phyloP scores from a whole-genome alignment of 2,888 invertebrate genomes.

The Drosophila mercatorum region DNA sequence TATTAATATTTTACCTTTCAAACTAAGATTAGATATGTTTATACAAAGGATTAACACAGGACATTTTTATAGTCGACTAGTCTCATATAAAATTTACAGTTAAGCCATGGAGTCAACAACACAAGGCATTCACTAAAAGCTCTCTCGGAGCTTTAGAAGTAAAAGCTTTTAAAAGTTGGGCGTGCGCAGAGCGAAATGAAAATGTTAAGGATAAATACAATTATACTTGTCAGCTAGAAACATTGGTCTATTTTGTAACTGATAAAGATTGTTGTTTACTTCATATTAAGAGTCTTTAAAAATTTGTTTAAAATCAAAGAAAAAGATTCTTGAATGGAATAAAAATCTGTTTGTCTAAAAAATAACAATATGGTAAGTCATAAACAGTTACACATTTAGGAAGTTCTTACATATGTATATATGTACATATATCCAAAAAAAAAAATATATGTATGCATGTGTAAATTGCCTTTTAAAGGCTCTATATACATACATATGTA shows the following conservation, averaged over 20 bases:
- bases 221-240: slow-evolving; percentile 69
- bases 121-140: slow-evolving; percentile 43
- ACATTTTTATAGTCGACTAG: slow-evolving; percentile 10
- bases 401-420: background rate
- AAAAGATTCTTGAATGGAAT: slow-evolving; percentile 34
- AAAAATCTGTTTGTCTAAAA: slow-evolving; percentile 13
- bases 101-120: slow-evolving; percentile 11
- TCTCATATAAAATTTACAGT: background rate
- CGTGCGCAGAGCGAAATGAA: slow-evolving; percentile 58
- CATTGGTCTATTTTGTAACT: slow-evolving; percentile 62
- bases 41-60: background rate
- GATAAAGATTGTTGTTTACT: slow-evolving; percentile 44
- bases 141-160: slow-evolving; percentile 49
- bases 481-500: background rate
- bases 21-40: background rate
- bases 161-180: slow-evolving; percentile 34
- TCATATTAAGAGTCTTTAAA: slow-evolving; percentile 30
- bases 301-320: slow-evolving; percentile 21
- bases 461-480: slow-evolving; percentile 1
- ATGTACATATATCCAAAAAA: background rate
- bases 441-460: slow-evolving; percentile 2
- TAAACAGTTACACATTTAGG: slow-evolving; percentile 5
- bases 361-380: slow-evolving; percentile 48
- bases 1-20: too few relatives aligned
- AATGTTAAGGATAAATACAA: slow-evolving; percentile 75